Conservation (phyloP, 53 echinoderm and acorn worm species). For the Astropecten irregularis region DNA sequence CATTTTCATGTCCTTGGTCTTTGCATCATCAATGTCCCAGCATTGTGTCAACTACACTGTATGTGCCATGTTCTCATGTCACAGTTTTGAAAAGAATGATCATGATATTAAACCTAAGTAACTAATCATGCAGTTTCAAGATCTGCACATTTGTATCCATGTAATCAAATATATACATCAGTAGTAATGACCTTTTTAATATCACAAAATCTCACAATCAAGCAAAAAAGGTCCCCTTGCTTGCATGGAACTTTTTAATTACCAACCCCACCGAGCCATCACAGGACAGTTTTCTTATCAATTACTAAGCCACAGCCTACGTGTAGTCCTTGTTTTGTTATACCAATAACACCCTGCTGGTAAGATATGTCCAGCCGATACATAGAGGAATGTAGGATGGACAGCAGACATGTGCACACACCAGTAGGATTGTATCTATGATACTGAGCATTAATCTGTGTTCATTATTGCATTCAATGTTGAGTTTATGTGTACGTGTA, state of each 20-base stretch:
- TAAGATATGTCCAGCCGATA: constrained; percentile 5
- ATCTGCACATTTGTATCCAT: background rate
- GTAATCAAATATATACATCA: background rate
- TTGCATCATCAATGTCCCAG: too few species aligned
- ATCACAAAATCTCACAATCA: background rate
- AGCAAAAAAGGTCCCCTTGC: background rate
- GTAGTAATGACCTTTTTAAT: background rate
- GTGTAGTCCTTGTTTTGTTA: background rate
- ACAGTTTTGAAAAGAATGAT: too few species aligned
- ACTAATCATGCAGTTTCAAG: background rate
- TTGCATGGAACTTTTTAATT: background rate
- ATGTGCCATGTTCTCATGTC: too few species aligned
- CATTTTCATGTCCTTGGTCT: too few species aligned
- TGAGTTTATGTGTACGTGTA: too few species aligned
- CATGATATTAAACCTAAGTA: background rate
- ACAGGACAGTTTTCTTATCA: constrained; percentile 1
- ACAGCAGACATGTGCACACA: too few species aligned
- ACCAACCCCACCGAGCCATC: background rate
- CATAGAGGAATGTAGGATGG: too few species aligned
- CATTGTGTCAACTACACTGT: too few species aligned
- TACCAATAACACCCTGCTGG: constrained; percentile 22
- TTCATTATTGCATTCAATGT: too few species aligned
- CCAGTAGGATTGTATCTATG: too few species aligned
- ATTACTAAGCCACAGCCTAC: background rate
- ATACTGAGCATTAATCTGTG: too few species aligned